Percentiles rank a stretch among this genome's conserved stretches.
Conservation (phyloP, 2,797 vertebrate genomes). For the Erpetoichthys calabaricus region DNA sequence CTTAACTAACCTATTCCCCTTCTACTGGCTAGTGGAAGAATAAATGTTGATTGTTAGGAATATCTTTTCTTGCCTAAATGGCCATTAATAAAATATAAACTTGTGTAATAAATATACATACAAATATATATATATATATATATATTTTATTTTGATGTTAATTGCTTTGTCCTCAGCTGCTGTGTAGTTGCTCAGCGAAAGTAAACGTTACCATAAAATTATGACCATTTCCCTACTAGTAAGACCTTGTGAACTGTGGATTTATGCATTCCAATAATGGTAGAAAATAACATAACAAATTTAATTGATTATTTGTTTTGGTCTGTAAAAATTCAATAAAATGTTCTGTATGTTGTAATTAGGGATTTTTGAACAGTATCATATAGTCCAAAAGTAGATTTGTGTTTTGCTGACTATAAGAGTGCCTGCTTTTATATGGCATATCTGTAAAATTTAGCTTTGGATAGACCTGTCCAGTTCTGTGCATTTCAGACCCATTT, state of each 20-base stretch:
- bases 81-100: conserved; percentile 61
- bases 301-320: conserved; percentile 21
- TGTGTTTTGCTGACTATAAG: no score
- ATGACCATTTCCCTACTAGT: conserved; percentile 9
- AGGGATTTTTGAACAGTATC: neutral
- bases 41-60: conserved; percentile 53
- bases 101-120: conserved; percentile 50
- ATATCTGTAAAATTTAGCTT: neutral
- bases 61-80: conserved; percentile 62
- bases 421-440: neutral
- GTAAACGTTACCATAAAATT: conserved; percentile 35
- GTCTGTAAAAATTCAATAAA: neutral
- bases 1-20: conserved; percentile 39
- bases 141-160: conserved; percentile 71
- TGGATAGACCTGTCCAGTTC: neutral
- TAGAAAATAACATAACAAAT: conserved; percentile 2
- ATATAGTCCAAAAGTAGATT: neutral
- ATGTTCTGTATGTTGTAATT: neutral
- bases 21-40: conserved; percentile 33
- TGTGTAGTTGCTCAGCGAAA: conserved; percentile 46
- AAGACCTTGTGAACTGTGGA: conserved; percentile 57
- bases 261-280: conserved; percentile 35
- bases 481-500: neutral
- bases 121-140: conserved; percentile 58
- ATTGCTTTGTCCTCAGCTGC: conserved; percentile 53